Conservation (phyloP, 2,797 vertebrate genomes). For the Gymnoscopelus microlampas region DNA sequence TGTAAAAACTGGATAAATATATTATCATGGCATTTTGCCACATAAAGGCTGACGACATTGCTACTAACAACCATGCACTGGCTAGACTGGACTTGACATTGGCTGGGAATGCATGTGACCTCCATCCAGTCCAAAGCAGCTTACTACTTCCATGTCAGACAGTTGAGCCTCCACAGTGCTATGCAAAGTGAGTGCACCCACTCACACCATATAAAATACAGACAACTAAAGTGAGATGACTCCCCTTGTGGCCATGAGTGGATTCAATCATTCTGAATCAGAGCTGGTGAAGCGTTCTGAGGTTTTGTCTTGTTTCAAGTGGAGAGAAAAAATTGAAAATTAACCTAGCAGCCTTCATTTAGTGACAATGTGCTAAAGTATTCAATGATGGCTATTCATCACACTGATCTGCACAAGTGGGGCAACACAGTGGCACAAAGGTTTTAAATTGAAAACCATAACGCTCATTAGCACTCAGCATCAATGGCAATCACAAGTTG, state of each 20-base stretch:
- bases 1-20: background rate
- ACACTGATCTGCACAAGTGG: conserved; percentile 77
- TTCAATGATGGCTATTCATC: conserved; percentile 81
- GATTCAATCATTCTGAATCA: conserved; percentile 79
- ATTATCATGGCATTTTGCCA: conserved; percentile 6
- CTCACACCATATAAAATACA: conserved; percentile 61
- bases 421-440: conserved; percentile 74
- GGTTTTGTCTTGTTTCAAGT: conserved; percentile 80
- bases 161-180: conserved; percentile 32
- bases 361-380: conserved; percentile 79
- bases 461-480: conserved; percentile 83
- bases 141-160: conserved; percentile 43
- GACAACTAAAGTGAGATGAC: conserved; percentile 72
- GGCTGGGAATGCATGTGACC: conserved; percentile 26
- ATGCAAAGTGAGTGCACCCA: conserved; percentile 53
- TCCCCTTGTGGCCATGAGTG: conserved; percentile 76
- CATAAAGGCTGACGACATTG: conserved; percentile 15
- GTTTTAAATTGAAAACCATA: conserved; percentile 82
- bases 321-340: conserved; percentile 79
- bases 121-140: conserved; percentile 31
- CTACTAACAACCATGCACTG: conserved; percentile 1
- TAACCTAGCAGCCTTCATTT: conserved; percentile 79
- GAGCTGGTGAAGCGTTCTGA: conserved; percentile 75
- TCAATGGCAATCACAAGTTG: conserved; percentile 79
- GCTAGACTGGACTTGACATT: conserved; percentile 31